phyloP scores from a whole-genome alignment of 1,140 invertebrate species.

The Gryon sp. region DNA sequence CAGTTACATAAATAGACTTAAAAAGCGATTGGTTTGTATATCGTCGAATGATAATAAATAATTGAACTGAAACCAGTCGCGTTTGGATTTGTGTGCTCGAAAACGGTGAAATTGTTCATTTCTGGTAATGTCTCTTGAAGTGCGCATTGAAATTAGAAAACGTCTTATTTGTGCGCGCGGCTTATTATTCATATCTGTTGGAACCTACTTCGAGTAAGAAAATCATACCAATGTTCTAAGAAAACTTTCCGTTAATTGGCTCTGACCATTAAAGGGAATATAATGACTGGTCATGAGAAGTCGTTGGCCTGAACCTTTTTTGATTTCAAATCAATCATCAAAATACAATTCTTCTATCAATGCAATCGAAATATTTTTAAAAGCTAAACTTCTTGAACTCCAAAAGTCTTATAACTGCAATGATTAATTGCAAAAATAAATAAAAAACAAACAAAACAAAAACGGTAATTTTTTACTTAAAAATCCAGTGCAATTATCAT shows the following conservation, averaged over 20 bases:
- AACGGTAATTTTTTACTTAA: too few relatives aligned
- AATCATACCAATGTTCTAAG: conserved; percentile 8
- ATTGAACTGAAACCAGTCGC: conserved; percentile 9
- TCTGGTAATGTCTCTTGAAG: conserved; percentile 29
- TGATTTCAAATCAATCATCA: too few relatives aligned
- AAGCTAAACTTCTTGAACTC: too few relatives aligned
- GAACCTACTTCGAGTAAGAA: conserved; percentile 28
- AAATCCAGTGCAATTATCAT: too few relatives aligned
- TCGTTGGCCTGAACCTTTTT: background rate
- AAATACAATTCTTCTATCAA: too few relatives aligned
- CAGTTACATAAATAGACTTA: conserved; percentile 5
- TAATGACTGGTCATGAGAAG: background rate
- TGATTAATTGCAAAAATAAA: too few relatives aligned
- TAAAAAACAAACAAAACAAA: too few relatives aligned
- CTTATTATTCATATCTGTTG: conserved; percentile 48
- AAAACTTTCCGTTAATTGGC: conserved; percentile 44
- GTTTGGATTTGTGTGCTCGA: conserved; percentile 3
- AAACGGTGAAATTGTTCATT: conserved; percentile 42
- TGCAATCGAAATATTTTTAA: too few relatives aligned
- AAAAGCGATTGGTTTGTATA: background rate
- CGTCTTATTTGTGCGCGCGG: conserved; percentile 46
- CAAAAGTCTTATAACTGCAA: too few relatives aligned
- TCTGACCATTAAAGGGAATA: conserved; percentile 27
- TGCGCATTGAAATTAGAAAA: conserved; percentile 51
- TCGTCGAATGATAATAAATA: background rate